A percentile compares a stretch with the other conserved stretches of the same genome.
These are phyloP conservation scores for Philopedon plagiatum DNA, from an alignment of 2,888 invertebrate species.

Conservation along the genomic window DNA sequence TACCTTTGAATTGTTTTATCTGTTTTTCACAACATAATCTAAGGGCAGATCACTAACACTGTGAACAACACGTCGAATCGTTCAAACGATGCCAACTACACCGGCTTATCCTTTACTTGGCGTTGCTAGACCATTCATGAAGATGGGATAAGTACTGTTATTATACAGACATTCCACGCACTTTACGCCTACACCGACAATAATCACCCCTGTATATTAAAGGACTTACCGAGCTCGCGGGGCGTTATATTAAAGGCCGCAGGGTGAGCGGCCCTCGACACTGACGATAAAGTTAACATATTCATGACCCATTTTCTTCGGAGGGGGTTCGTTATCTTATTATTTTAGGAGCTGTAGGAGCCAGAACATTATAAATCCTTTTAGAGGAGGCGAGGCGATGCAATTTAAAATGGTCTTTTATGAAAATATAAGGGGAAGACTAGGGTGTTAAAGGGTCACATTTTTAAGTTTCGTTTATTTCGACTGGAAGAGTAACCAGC, in stretches of 20 bases:
- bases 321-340: neutral
- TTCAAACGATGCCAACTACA: too few relatives aligned
- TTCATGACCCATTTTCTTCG: constrained; percentile 11
- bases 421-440: neutral
- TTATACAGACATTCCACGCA: too few relatives aligned
- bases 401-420: neutral
- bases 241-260: constrained; percentile 8
- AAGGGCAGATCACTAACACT: too few relatives aligned
- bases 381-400: neutral
- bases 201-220: neutral
- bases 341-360: constrained; percentile 3
- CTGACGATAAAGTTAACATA: constrained; percentile 19
- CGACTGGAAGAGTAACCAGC: too few relatives aligned
- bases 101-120: too few relatives aligned
- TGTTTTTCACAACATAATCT: too few relatives aligned
- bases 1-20: too few relatives aligned
- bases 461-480: neutral
- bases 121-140: too few relatives aligned
- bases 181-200: too few relatives aligned
- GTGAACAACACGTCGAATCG: too few relatives aligned
- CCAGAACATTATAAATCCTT: constrained; percentile 1
- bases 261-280: constrained; percentile 8
- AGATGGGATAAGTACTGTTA: too few relatives aligned
- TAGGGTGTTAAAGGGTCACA: neutral
- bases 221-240: constrained; percentile 6